Evolutionary conservation across 2,888 invertebrate species (phyloP).

Genomic region (Polyploca ridens): DNA sequence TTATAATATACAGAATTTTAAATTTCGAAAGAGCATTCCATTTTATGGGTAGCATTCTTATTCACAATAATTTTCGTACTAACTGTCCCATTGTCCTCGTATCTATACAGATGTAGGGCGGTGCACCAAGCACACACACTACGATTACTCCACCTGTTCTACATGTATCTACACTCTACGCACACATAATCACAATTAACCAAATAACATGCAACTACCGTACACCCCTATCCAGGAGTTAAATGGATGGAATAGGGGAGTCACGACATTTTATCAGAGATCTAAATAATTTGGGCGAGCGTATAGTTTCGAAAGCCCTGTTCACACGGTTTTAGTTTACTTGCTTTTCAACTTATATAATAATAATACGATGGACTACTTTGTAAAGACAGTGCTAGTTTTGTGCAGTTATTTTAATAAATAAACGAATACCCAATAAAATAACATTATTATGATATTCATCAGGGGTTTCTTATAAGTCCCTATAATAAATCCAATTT

Average conservation of each 20-base stretch:
- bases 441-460: too few relatives aligned
- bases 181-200: slow-evolving; percentile 47
- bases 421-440: too few relatives aligned
- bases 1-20: background rate
- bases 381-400: background rate
- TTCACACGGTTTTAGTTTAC: slow-evolving; percentile 49
- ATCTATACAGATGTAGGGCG: slow-evolving; percentile 42
- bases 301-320: slow-evolving; percentile 42
- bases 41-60: slow-evolving; percentile 11
- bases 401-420: background rate
- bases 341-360: slow-evolving; percentile 24
- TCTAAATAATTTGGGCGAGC: slow-evolving; percentile 42
- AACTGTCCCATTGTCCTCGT: slow-evolving; percentile 35
- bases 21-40: slow-evolving; percentile 3
- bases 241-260: slow-evolving; percentile 33
- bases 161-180: slow-evolving; percentile 45
- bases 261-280: slow-evolving; percentile 34
- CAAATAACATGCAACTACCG: slow-evolving; percentile 44
- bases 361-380: background rate
- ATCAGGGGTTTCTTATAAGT: too few relatives aligned
- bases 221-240: slow-evolving; percentile 24
- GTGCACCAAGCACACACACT: slow-evolving; percentile 56
- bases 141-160: slow-evolving; percentile 49
- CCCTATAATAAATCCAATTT: too few relatives aligned
- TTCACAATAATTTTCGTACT: slow-evolving; percentile 29